These are phyloP conservation scores for Erinaceus europaeus DNA, from an alignment of 2,113 vertebrate genomes.

Conservation along the genomic window DNA sequence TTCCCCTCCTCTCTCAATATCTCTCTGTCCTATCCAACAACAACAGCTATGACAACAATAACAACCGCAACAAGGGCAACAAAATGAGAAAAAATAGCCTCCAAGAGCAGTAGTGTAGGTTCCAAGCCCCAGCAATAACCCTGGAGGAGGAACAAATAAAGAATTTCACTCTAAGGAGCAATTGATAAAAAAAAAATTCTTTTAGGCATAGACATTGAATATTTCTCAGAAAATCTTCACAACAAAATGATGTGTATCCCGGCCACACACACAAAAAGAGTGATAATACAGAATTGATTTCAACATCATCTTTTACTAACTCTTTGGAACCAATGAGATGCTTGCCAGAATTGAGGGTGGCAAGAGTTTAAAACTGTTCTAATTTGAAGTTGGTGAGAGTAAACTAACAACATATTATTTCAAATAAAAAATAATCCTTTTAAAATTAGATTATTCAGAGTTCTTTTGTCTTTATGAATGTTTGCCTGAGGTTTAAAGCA, in stretches of 20 bases:
- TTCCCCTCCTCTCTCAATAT: no score
- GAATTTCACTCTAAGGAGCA: no score
- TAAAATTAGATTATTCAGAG: not conserved
- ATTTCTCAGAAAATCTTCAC: not conserved
- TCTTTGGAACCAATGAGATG: not conserved
- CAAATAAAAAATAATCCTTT: not conserved
- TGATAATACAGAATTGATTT: not conserved
- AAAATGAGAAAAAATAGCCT: no score
- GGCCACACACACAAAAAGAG: not conserved
- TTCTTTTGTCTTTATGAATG: not conserved
- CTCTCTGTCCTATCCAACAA: no score
- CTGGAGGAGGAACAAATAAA: no score
- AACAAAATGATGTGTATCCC: not conserved
- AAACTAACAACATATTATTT: not conserved
- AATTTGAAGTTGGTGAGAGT: not conserved
- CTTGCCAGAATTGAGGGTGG: no score
- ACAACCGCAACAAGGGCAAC: no score
- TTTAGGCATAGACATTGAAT: not conserved
- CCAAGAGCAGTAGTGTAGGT: no score
- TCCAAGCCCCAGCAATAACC: no score
- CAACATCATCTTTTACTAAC: not conserved
- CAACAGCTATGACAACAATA: no score
- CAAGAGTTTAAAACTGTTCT: no score
- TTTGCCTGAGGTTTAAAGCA: not conserved
- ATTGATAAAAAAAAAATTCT: not conserved